A percentile compares a stretch with the other conserved stretches of the same genome.
These are phyloP conservation scores for Squalus acanthias DNA, from an alignment of 2,797 vertebrate genomes.

Conservation along the genomic window DNA sequence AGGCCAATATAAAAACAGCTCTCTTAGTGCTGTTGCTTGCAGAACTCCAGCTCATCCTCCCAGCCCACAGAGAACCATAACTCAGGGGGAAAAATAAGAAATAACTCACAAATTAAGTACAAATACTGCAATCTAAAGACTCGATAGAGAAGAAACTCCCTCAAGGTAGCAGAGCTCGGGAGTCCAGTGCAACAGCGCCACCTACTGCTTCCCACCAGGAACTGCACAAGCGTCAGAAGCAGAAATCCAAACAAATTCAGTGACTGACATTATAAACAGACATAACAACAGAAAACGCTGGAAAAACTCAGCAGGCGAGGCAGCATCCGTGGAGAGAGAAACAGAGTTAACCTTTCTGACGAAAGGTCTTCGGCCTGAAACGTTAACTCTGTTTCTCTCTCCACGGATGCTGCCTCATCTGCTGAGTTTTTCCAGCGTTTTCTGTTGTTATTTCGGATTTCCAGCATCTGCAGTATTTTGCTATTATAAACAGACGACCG, in stretches of 20 bases:
- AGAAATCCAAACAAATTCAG: background rate
- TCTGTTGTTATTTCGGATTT: too few relatives aligned
- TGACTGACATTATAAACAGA: too few relatives aligned
- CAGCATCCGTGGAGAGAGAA: too few relatives aligned
- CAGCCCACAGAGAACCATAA: background rate
- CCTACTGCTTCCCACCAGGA: background rate
- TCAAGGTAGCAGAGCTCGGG: background rate
- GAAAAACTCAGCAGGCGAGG: too few relatives aligned
- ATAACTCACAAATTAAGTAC: background rate
- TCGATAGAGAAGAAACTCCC: background rate
- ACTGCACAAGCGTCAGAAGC: background rate
- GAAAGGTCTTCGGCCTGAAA: too few relatives aligned
- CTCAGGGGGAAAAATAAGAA: background rate
- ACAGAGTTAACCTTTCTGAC: too few relatives aligned
- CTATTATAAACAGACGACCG: background rate
- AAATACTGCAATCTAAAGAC: background rate
- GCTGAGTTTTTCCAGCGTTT: too few relatives aligned
- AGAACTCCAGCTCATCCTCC: background rate
- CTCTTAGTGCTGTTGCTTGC: background rate
- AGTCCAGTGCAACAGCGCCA: background rate
- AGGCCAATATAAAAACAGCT: background rate
- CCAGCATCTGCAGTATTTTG: too few relatives aligned
- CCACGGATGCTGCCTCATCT: too few relatives aligned
- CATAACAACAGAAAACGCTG: too few relatives aligned
- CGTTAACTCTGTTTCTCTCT: too few relatives aligned